Conservation (phyloP, 2,113 vertebrate genomes). For the Colius striatus region DNA sequence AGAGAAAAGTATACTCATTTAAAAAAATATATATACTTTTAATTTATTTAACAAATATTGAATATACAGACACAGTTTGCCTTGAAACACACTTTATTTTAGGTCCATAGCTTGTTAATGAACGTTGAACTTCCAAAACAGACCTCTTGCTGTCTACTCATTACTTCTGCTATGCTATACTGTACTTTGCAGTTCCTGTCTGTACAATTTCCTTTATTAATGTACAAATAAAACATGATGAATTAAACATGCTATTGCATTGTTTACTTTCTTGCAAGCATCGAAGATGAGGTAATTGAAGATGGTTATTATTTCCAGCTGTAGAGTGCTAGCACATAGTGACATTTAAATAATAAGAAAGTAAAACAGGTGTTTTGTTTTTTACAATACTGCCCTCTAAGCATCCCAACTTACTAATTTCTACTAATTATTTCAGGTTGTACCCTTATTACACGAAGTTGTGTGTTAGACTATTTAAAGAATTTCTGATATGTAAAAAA, state of each 20-base stretch:
- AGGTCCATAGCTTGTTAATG: slow-evolving; percentile 18
- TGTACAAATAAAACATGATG: slow-evolving; percentile 72
- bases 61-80: not conserved
- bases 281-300: slow-evolving; percentile 73
- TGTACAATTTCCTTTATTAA: slow-evolving; percentile 74
- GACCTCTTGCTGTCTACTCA: slow-evolving; percentile 17
- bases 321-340: slow-evolving; percentile 20
- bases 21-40: not conserved
- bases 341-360: slow-evolving; percentile 64
- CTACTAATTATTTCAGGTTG: slow-evolving; percentile 25
- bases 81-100: not conserved
- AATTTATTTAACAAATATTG: not conserved
- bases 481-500: not conserved
- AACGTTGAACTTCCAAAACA: not conserved
- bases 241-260: slow-evolving; percentile 74
- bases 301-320: slow-evolving; percentile 72
- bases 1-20: not conserved
- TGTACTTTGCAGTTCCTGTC: slow-evolving; percentile 47
- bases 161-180: slow-evolving; percentile 38
- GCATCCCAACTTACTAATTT: slow-evolving; percentile 31
- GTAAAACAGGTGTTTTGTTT: slow-evolving; percentile 49
- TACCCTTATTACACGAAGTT: not conserved
- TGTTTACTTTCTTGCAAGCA: slow-evolving; percentile 72
- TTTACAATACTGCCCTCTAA: slow-evolving; percentile 48
- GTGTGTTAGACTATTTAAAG: not conserved